Conservation (phyloP, 2,888 invertebrate species). For the Hybos culiciformis region DNA sequence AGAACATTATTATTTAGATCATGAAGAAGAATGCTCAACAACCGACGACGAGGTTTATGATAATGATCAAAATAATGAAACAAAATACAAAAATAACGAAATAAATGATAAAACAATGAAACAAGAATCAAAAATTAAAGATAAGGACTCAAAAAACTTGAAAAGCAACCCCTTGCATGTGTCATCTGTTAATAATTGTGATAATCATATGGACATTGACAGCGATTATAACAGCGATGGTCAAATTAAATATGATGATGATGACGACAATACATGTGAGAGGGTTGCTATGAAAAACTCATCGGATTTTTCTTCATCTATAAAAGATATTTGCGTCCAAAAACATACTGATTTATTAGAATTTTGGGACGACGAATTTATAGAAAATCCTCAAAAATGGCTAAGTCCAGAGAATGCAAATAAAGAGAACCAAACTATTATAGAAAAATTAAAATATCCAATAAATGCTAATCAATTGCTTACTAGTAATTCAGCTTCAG, state of each 20-base stretch:
- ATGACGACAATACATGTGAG: conserved; percentile 14
- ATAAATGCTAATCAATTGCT: background rate
- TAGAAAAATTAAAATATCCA: background rate
- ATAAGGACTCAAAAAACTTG: conserved; percentile 38
- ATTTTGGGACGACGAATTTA: conserved; percentile 14
- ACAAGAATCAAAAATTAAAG: background rate
- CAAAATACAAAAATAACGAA: conserved; percentile 13
- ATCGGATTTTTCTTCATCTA: conserved; percentile 4
- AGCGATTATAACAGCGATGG: conserved; percentile 12
- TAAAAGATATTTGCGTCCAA: background rate
- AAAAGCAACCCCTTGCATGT: conserved; percentile 41
- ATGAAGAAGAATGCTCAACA: conserved; percentile 9
- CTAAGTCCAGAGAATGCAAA: background rate
- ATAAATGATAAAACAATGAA: conserved; percentile 19
- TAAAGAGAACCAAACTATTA: background rate
- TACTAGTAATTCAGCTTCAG: background rate
- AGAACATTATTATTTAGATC: conserved; percentile 7
- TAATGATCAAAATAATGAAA: conserved; percentile 20
- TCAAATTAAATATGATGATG: conserved; percentile 7
- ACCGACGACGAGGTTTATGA: conserved; percentile 13
- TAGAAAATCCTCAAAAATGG: conserved; percentile 12
- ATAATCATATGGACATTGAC: conserved; percentile 10
- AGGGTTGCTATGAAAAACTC: conserved; percentile 12
- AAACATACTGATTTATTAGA: conserved; percentile 5
- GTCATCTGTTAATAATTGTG: conserved; percentile 34